Evolutionary conservation across 2,797 vertebrate species (phyloP).

Genomic region (Ara ararauna): DNA sequence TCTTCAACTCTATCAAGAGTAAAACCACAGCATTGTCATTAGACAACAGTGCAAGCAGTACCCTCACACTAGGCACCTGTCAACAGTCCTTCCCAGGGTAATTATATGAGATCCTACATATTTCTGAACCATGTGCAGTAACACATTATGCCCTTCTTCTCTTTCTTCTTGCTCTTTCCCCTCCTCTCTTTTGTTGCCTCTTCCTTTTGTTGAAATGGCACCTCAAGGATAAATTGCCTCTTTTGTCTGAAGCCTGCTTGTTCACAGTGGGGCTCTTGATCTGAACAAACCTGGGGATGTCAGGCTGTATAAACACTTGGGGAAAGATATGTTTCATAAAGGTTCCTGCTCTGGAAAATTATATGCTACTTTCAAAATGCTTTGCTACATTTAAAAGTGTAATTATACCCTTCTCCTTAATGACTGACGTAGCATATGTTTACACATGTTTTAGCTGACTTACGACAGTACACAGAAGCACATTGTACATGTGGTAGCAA

Average conservation of each 20-base stretch:
- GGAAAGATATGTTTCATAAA: conserved; percentile 73
- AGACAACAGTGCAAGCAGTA: neutral
- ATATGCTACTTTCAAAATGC: conserved; percentile 75
- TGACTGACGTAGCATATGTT: conserved; percentile 76
- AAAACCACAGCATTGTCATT: neutral
- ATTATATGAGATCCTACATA: neutral
- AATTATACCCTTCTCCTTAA: conserved; percentile 78
- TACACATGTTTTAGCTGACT: conserved; percentile 78
- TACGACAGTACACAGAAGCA: conserved; percentile 60
- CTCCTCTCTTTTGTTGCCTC: neutral
- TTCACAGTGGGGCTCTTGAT: conserved; percentile 77
- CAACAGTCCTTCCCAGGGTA: neutral
- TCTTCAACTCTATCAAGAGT: neutral
- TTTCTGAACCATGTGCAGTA: conserved; percentile 23
- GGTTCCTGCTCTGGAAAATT: conserved; percentile 75
- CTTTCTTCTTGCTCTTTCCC: neutral
- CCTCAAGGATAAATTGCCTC: conserved; percentile 75
- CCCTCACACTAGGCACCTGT: neutral
- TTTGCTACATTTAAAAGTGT: conserved; percentile 79
- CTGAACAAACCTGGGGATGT: conserved; percentile 76
- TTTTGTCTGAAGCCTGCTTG: conserved; percentile 76
- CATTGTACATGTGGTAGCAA: conserved; percentile 57
- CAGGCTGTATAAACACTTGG: conserved; percentile 77
- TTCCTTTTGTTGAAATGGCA: conserved; percentile 52
- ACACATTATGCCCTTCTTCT: neutral